These are phyloP conservation scores for Bombus impatiens DNA, from an alignment of 1,140 invertebrate species.

Conservation along the genomic window DNA sequence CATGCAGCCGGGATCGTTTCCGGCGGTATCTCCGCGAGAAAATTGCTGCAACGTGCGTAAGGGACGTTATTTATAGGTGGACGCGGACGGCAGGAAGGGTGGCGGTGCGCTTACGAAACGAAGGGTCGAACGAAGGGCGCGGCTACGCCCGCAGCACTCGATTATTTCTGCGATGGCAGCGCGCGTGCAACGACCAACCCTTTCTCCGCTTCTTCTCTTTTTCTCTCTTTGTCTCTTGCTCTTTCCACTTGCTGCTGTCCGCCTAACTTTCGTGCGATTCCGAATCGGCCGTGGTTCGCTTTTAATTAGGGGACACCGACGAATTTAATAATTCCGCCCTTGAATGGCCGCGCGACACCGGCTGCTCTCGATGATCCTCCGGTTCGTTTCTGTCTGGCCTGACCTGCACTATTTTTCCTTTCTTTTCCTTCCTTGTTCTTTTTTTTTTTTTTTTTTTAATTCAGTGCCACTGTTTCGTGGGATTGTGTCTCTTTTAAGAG, in stretches of 20 bases:
- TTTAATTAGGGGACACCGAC: conserved; percentile 52
- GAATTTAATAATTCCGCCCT: conserved; percentile 47
- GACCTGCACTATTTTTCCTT: not conserved
- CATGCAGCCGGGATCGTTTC: conserved; percentile 42
- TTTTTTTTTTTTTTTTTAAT: not conserved
- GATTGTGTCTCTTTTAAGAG: not conserved
- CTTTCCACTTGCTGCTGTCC: not conserved
- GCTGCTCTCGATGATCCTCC: conserved; percentile 9
- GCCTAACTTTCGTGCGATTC: conserved; percentile 29
- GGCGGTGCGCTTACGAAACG: conserved; percentile 10
- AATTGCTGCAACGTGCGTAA: conserved; percentile 49
- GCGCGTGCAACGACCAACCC: not conserved
- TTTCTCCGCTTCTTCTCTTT: not conserved
- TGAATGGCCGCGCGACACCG: not conserved
- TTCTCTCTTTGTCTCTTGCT: no score
- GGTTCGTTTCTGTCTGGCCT: not conserved
- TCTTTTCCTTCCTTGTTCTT: no score
- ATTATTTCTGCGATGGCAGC: conserved; percentile 33
- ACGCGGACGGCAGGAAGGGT: not conserved
- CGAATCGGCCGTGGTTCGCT: conserved; percentile 30
- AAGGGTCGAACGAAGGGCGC: conserved; percentile 41
- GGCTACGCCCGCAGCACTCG: not conserved
- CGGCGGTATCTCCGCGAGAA: conserved; percentile 45
- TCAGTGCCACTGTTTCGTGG: not conserved
- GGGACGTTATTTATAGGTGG: conserved; percentile 49